Percentiles rank a stretch among this genome's conserved stretches.
Conservation (phyloP, 2,113 vertebrate genomes). For the Cyanoderma ruficeps region DNA sequence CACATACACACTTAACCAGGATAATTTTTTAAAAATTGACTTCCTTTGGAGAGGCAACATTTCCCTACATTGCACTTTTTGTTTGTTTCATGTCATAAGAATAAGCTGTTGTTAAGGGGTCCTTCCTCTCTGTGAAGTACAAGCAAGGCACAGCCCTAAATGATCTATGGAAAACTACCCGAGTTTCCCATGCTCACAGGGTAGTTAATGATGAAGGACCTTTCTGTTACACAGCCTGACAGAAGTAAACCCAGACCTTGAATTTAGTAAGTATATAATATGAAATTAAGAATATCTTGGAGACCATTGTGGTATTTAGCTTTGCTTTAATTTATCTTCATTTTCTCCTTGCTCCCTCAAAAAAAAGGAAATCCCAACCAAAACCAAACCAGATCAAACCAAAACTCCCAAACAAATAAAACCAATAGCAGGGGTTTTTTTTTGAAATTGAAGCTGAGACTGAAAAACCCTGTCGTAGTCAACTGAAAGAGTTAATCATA, state of each 20-base stretch:
- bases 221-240: background rate
- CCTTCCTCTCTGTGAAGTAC: background rate
- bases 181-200: background rate
- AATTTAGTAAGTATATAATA: background rate
- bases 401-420: background rate
- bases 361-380: background rate
- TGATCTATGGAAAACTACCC: background rate
- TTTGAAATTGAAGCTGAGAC: background rate
- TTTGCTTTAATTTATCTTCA: background rate
- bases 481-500: background rate
- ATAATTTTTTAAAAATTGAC: background rate
- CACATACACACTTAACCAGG: background rate
- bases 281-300: background rate
- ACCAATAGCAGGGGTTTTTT: accelerated
- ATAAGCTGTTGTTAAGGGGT: no score
- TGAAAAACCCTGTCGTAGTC: accelerated
- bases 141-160: background rate
- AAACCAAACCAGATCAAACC: background rate
- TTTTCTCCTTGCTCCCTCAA: background rate
- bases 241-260: background rate
- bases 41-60: background rate
- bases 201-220: accelerated
- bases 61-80: background rate
- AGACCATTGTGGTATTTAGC: background rate
- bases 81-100: background rate